Base-by-base conservation (phyloP, 2,113 vertebrate species). In the Chlorodrepanis virens region DNA sequence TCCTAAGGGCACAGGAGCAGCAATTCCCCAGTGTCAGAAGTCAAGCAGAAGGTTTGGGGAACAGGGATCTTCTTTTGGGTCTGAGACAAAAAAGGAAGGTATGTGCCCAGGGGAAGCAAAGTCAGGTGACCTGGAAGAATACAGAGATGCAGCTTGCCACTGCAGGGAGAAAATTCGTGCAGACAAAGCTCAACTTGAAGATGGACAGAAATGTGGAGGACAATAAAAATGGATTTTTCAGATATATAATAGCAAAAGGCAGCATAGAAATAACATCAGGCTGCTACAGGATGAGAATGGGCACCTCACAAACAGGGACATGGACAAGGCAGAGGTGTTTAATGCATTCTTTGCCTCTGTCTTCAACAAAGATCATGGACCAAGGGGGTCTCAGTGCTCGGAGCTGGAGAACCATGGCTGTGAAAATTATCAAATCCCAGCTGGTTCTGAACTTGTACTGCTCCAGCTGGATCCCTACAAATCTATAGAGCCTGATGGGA, bases 161-260 rank as follows among this genome's bases (percentile, higher is more conserved):
- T 17, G 2, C 1, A 59, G 44, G 31, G 44, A 50, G 4, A 50
- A 67, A 37, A 31, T 11, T 25, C 0, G 0, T 22, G 13, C 1
- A 2, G 37, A 9, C 20, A 31, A 50, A 57, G 6, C 3, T 35
- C 20, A 76, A 9, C 3, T 42, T 65, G 31, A 67, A 57, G 83
- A 8, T 0, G 5, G 42, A 23, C 52, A 86, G 22, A 86, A 76
- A 21, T 10, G 31, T 10, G 25, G 10, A 11, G 4, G 21, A 31
- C 31, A 68, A 35, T 35, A 67, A 35, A 42, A 67, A 29, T 5
- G 16, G 50, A 11, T 42, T 31, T 67, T 49, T 57, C 52, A 50
- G 13, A 42, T 25, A 21, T 2, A 25, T 16, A 49, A 76, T 9
- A 11, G 13, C 71, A 67, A 68, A 86, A 68, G 31, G 21, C 71